Evolutionary conservation across 2,113 vertebrate genomes (phyloP).

Genomic region (Galeopterus variegatus): DNA sequence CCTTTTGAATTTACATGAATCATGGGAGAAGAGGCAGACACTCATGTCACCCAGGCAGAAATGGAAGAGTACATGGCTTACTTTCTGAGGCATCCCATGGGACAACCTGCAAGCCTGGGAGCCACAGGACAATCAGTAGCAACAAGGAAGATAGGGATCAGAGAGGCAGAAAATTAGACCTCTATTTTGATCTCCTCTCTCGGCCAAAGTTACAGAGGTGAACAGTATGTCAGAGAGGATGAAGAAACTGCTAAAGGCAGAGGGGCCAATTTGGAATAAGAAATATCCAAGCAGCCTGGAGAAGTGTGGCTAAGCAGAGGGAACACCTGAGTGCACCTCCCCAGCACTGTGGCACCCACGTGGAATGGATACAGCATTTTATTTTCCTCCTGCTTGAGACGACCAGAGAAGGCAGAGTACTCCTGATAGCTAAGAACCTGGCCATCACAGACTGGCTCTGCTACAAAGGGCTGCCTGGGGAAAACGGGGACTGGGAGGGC

Average conservation of each 20-base stretch:
- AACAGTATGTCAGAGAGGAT: not conserved
- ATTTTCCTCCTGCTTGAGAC: not conserved
- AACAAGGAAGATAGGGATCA: not conserved
- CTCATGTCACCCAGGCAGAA: not conserved
- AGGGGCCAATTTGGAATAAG: not conserved
- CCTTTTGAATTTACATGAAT: not conserved
- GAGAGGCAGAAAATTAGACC: not conserved
- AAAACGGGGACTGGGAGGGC: not conserved
- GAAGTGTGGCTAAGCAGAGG: not conserved
- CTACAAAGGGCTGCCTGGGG: not conserved
- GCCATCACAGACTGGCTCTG: not conserved
- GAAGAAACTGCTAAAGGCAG: not conserved
- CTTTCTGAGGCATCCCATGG: not conserved
- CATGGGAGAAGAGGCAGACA: not conserved
- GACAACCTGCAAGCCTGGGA: not conserved
- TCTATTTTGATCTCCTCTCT: not conserved
- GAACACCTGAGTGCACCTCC: not conserved
- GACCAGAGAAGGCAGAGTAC: not conserved
- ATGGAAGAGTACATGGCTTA: not conserved
- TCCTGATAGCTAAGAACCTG: not conserved
- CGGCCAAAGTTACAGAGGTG: not conserved
- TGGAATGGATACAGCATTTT: rapidly evolving
- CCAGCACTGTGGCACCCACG: not conserved
- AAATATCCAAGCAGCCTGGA: not conserved
- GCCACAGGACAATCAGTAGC: not conserved